Evolutionary conservation across 2,797 vertebrate species (phyloP).

Genomic region (Thalassophryne amazonica): DNA sequence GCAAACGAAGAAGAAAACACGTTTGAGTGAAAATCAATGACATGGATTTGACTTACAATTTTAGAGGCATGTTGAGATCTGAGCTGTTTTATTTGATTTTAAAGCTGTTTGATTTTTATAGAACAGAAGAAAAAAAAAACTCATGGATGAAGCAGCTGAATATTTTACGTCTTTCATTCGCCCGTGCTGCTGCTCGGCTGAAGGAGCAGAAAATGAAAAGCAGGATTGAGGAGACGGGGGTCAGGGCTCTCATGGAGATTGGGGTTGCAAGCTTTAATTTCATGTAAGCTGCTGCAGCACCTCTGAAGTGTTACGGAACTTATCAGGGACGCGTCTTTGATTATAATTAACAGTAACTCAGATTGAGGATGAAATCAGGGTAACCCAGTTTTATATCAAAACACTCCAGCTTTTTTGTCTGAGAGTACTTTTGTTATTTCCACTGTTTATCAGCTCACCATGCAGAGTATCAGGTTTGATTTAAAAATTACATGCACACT

Average conservation of each 20-base stretch:
- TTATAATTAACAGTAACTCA: too few relatives aligned
- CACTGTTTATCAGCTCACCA: too few relatives aligned
- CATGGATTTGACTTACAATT: neutral
- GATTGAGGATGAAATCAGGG: too few relatives aligned
- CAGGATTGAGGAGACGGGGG: conserved; percentile 15
- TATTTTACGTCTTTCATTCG: neutral
- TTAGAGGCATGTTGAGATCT: neutral
- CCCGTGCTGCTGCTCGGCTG: neutral
- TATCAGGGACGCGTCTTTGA: too few relatives aligned
- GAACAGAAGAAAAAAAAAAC: neutral
- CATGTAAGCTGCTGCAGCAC: neutral
- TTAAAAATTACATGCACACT: too few relatives aligned
- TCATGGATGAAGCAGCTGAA: neutral
- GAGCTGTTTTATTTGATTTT: neutral
- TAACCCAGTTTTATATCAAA: too few relatives aligned
- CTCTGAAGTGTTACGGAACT: too few relatives aligned
- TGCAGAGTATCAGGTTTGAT: too few relatives aligned
- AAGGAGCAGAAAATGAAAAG: conserved; percentile 25
- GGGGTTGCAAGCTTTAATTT: conserved; percentile 16
- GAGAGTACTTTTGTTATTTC: too few relatives aligned
- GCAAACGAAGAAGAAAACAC: too few relatives aligned
- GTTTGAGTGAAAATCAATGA: neutral
- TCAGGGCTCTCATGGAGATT: conserved; percentile 17
- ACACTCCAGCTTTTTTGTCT: too few relatives aligned
- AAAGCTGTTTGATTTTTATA: too few relatives aligned